Conservation (phyloP, 2,888 invertebrate species). For the Metalampra italica region DNA sequence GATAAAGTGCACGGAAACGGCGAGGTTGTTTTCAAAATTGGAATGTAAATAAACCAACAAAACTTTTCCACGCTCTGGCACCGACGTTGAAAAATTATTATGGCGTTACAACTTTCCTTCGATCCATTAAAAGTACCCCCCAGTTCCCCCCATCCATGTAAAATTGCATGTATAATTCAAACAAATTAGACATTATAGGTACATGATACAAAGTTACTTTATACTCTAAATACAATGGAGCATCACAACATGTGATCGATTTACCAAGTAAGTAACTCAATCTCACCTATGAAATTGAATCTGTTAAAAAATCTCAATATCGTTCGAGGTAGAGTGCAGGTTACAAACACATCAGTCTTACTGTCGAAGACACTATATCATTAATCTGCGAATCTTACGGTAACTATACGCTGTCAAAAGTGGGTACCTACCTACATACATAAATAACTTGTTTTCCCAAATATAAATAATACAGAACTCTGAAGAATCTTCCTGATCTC, state of each 20-base stretch:
- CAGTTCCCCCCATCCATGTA: no score
- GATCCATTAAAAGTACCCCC: conserved; percentile 7
- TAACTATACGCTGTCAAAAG: not conserved
- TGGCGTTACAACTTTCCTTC: conserved; percentile 2
- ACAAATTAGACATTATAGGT: not conserved
- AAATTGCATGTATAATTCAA: not conserved
- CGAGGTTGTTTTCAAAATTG: conserved; percentile 9
- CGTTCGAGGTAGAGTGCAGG: not conserved
- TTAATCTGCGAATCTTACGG: no score
- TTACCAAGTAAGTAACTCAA: no score
- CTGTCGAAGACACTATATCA: no score
- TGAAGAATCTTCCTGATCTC: not conserved
- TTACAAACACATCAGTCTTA: no score
- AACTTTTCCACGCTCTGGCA: conserved; percentile 12
- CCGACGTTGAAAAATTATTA: conserved; percentile 15
- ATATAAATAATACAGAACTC: not conserved
- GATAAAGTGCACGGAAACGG: not conserved
- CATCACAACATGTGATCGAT: no score
- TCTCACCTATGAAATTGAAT: no score
- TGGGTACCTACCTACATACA: no score
- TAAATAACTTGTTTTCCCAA: not conserved
- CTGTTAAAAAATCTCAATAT: not conserved
- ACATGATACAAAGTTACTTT: no score
- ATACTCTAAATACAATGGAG: no score
- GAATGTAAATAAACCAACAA: conserved; percentile 7